These are phyloP conservation scores for Percopsis transmontana DNA, from an alignment of 2,113 vertebrate species.

Conservation along the genomic window DNA sequence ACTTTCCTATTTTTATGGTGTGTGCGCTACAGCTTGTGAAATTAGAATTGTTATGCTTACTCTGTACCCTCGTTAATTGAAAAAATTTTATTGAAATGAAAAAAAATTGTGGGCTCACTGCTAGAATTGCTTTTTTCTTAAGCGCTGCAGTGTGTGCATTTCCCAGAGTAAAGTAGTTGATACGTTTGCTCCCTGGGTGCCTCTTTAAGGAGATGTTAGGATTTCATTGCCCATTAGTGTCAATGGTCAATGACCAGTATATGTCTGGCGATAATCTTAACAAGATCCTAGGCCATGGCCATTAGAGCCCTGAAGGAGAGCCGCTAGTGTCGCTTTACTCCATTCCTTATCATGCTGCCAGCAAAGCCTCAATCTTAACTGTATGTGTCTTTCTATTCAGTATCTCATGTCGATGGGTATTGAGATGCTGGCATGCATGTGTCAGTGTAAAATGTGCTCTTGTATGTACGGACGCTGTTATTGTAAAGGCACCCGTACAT, in stretches of 20 bases:
- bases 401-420: too few species aligned
- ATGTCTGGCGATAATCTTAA: conserved; percentile 51
- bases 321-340: neutral
- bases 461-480: neutral
- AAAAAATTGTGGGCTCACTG: conserved; percentile 17
- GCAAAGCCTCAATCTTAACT: neutral
- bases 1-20: too few species aligned
- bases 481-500: conserved; percentile 26
- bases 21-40: too few species aligned
- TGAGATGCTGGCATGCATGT: too few species aligned
- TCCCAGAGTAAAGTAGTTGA: conserved; percentile 20
- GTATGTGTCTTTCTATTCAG: too few species aligned
- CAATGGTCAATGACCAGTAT: conserved; percentile 48
- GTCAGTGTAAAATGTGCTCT: neutral
- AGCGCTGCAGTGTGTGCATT: conserved; percentile 14
- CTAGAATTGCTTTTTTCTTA: conserved; percentile 50
- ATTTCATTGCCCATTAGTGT: conserved; percentile 61
- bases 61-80: too few species aligned
- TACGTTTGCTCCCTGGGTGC: conserved; percentile 49
- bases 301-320: conserved; percentile 35
- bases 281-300: conserved; percentile 40
- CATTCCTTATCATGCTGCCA: conserved; percentile 4
- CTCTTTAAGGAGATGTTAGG: conserved; percentile 51
- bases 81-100: too few species aligned
- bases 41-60: too few species aligned